Percentiles rank a stretch among this genome's conserved stretches.
phyloP scores from a whole-genome alignment of 1,140 invertebrate species.

The Lepeophtheirus salmonis region DNA sequence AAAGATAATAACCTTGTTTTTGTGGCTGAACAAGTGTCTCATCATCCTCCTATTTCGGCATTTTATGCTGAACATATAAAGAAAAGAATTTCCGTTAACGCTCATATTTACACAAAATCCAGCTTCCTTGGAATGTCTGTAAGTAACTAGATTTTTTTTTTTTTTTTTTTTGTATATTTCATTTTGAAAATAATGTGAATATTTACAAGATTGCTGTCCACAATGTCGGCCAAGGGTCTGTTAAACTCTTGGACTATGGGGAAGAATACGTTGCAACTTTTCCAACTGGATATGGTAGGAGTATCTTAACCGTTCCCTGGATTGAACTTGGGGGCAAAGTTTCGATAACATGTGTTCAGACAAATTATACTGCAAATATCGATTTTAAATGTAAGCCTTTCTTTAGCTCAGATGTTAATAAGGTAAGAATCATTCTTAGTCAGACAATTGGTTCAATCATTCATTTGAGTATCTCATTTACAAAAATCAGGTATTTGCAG shows the following conservation, averaged over 20 bases:
- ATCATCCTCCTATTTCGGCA: constrained; percentile 95
- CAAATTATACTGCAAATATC: constrained; percentile 64
- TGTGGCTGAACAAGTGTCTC: constrained; percentile 93
- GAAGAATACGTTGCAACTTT: constrained; percentile 86
- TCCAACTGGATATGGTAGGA: constrained; percentile 84
- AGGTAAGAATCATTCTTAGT: constrained; percentile 8
- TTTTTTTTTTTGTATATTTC: background rate
- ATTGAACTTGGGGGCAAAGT: constrained; percentile 83
- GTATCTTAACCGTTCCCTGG: constrained; percentile 82
- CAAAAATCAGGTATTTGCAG: constrained; percentile 48
- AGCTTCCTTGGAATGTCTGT: constrained; percentile 91
- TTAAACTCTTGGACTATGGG: constrained; percentile 56
- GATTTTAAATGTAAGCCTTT: constrained; percentile 43
- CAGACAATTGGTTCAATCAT: background rate
- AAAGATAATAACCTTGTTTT: constrained; percentile 59
- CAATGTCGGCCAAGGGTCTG: constrained; percentile 37
- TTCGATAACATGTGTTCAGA: constrained; percentile 66
- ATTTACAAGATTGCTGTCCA: constrained; percentile 7
- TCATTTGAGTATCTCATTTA: background rate
- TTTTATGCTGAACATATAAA: constrained; percentile 88
- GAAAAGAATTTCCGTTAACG: constrained; percentile 73
- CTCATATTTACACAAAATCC: constrained; percentile 92
- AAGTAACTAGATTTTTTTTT: constrained; percentile 32
- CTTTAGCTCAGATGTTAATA: constrained; percentile 16
- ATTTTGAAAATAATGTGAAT: background rate